Evolutionary conservation across 2,888 invertebrate species (phyloP).

Genomic region (Oscheius myriophilus): DNA sequence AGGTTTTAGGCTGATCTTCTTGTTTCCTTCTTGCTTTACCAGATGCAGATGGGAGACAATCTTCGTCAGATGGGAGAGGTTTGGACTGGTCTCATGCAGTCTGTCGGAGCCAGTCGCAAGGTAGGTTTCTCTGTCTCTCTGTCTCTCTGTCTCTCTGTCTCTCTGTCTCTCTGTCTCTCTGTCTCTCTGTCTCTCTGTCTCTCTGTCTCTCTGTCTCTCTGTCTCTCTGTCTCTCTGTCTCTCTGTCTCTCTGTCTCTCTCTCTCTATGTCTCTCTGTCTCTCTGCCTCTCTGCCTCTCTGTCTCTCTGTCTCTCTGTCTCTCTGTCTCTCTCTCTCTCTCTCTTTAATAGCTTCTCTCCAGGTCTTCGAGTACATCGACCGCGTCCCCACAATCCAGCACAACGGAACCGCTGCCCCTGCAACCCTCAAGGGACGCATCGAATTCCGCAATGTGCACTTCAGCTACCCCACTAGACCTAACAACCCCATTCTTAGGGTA

Average conservation of each 20-base stretch:
- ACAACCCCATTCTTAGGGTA: conserved; percentile 80
- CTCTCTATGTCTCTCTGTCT: conserved; percentile 38
- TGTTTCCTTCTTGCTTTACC: conserved; percentile 73
- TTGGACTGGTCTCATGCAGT: conserved; percentile 73
- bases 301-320: no score
- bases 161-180: no score
- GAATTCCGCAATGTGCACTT: conserved; percentile 82
- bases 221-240: no score
- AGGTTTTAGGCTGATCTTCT: conserved; percentile 68
- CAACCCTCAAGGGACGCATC: conserved; percentile 77
- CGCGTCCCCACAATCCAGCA: conserved; percentile 67
- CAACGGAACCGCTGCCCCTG: conserved; percentile 45
- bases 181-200: not conserved
- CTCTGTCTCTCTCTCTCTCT: no score
- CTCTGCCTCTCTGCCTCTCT: not conserved
- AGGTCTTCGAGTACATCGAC: conserved; percentile 72
- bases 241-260: no score
- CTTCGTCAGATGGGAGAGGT: conserved; percentile 71
- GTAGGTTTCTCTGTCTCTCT: conserved; percentile 50
- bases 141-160: not conserved
- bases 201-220: not conserved
- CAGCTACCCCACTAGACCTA: conserved; percentile 84
- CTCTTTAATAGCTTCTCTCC: not conserved
- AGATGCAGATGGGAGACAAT: conserved; percentile 72
- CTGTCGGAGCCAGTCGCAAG: conserved; percentile 73